Evolutionary conservation across 2,113 vertebrate species (phyloP).

Genomic region (Rafetus swinhoei): DNA sequence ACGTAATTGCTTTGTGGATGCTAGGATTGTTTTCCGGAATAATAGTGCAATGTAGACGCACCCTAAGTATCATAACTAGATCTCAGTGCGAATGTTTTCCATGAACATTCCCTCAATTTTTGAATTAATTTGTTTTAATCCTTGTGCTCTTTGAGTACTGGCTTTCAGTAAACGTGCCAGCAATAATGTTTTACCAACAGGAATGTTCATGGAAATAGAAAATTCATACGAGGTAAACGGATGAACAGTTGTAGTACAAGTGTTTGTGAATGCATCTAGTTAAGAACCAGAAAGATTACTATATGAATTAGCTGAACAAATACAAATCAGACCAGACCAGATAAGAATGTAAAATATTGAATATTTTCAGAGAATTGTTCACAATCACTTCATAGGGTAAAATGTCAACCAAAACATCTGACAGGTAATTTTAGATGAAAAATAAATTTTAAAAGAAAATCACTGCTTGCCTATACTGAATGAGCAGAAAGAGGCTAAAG

Average conservation of each 20-base stretch:
- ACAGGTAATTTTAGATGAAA: not conserved
- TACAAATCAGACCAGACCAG: not conserved
- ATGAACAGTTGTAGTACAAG: conserved; percentile 9
- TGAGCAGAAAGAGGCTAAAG: not conserved
- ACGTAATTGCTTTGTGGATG: no score
- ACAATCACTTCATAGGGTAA: not conserved
- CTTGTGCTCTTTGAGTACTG: not conserved
- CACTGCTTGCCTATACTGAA: not conserved
- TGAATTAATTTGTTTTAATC: conserved; percentile 4
- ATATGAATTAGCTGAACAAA: conserved; percentile 10
- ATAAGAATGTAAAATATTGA: not conserved
- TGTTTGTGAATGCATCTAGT: not conserved
- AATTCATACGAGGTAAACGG: not conserved
- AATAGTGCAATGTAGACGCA: no score
- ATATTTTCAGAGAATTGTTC: conserved; percentile 10
- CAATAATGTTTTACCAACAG: not conserved
- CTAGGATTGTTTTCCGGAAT: no score
- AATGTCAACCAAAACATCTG: not conserved
- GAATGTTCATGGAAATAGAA: not conserved
- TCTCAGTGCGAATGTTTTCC: not conserved
- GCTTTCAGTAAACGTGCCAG: not conserved
- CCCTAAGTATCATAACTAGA: not conserved
- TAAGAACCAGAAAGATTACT: not conserved
- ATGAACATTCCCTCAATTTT: not conserved
- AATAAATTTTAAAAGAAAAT: not conserved